Evolutionary conservation across 1,140 invertebrate species (phyloP).

Genomic region (Platorchestia sp.): DNA sequence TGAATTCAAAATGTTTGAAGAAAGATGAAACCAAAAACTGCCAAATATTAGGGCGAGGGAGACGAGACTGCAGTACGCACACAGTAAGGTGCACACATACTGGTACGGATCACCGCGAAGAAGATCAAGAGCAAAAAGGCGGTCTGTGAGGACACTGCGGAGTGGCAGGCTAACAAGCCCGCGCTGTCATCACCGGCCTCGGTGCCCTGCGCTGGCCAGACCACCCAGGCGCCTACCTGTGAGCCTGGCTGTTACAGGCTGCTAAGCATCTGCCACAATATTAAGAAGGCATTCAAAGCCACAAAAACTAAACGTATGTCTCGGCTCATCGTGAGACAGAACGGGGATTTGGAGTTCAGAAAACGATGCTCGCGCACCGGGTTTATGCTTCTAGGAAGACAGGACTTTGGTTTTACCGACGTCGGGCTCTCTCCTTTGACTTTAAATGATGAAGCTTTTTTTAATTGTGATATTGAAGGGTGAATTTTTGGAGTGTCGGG

Average conservation of each 20-base stretch:
- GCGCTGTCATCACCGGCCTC: neutral
- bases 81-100: neutral
- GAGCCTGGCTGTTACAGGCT: slow-evolving; percentile 48
- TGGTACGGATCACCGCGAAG: neutral
- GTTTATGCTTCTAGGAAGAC: neutral
- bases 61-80: neutral
- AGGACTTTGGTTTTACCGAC: neutral
- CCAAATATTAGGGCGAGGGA: neutral
- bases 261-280: slow-evolving; percentile 52
- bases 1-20: too few relatives aligned
- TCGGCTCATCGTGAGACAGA: neutral
- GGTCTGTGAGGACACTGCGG: neutral
- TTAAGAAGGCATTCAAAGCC: neutral
- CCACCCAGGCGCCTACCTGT: slow-evolving; percentile 50
- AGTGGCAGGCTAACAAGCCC: neutral
- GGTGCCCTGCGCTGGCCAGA: neutral
- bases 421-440: neutral
- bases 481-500: neutral
- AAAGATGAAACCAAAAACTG: too few relatives aligned
- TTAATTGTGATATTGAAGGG: neutral
- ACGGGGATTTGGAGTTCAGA: neutral
- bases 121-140: neutral
- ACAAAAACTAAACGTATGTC: slow-evolving; percentile 3
- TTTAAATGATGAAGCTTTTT: neutral
- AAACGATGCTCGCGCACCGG: neutral